phyloP scores from a whole-genome alignment of 1,140 invertebrate genomes.

The Drosophila mayri region DNA sequence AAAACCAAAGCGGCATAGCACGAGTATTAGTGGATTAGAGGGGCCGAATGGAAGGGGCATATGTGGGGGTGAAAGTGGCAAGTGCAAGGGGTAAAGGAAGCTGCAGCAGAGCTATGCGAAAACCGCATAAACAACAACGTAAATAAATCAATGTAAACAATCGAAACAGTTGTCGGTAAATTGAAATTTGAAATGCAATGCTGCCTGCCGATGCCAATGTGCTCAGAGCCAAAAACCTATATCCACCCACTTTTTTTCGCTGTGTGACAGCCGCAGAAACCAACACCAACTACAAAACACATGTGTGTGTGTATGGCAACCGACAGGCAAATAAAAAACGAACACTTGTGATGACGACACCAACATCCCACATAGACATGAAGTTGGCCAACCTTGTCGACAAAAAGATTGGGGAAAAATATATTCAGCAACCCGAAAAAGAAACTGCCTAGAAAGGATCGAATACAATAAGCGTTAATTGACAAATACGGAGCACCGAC shows the following conservation, averaged over 20 bases:
- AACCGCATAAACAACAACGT: slow-evolving; percentile 80
- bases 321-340: slow-evolving; percentile 11
- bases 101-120: slow-evolving; percentile 28
- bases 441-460: neutral
- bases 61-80: slow-evolving; percentile 23
- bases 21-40: slow-evolving; percentile 77
- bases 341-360: slow-evolving; percentile 18
- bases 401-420: slow-evolving; percentile 12
- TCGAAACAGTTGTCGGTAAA: slow-evolving; percentile 83
- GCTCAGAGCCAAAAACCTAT: slow-evolving; percentile 4
- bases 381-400: slow-evolving; percentile 25
- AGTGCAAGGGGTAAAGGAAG: neutral
- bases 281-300: slow-evolving; percentile 22
- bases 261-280: slow-evolving; percentile 39
- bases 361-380: slow-evolving; percentile 19
- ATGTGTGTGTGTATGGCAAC: slow-evolving; percentile 24
- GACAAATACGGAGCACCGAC: slow-evolving; percentile 49
- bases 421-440: neutral
- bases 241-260: slow-evolving; percentile 15
- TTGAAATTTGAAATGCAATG: slow-evolving; percentile 80
- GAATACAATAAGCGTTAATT: slow-evolving; percentile 66
- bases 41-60: slow-evolving; percentile 4
- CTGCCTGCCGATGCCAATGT: slow-evolving; percentile 46
- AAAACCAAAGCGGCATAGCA: slow-evolving; percentile 63
- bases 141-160: slow-evolving; percentile 84